Evolutionary conservation across 1,140 invertebrate species (phyloP), one percentile per base, ranked within the genome.

Genomic region (Paraescarpia echinospica): DNA sequence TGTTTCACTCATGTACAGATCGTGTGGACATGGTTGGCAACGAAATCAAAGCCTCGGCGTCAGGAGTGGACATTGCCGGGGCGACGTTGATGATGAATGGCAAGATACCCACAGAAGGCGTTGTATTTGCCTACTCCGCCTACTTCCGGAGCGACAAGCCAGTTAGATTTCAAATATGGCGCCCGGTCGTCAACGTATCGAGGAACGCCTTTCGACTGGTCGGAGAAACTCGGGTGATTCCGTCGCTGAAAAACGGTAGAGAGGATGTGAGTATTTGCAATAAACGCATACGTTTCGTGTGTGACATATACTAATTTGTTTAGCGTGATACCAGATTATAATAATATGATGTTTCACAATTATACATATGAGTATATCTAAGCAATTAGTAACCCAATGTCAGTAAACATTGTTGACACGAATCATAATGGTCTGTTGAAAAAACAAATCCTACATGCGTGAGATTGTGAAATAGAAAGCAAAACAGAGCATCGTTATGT

Each of bases 91-190:
- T 92, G 8, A 34, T 92, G 34, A 89, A 92, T n/a, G 59, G n/a
- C 51, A 34, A 12, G 33, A 89, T 92, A 9, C n/a, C 34, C 51
- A n/a, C 33, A 33, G 34, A 91, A 8, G 92, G 92, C 9, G 89
- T 92, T 31, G 89, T 92, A 8, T 92, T 92, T 33, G 92, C 92
- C 12, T 92, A 91, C 48, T 91, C 89, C 33, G 92, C 89, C 89
- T 92, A 34, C 48, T 92, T 92, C 48, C 33, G 89, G 6, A 48
- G 35, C 31, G 34, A 34, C 33, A 91, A 34, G 34, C 34, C 89
- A 1, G 92, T 92, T 14, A 22, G 48, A n/a, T 91, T 92, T n/a
- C 92, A 92, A 51, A 41, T 92, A 34, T 92, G 92, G 92, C 89
- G 92, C 12, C 92, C 89, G 8, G 6, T 91, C 31, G 35, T 34